Evolutionary conservation across 1,140 invertebrate species (phyloP).

Genomic region (Callitettix versicolor): DNA sequence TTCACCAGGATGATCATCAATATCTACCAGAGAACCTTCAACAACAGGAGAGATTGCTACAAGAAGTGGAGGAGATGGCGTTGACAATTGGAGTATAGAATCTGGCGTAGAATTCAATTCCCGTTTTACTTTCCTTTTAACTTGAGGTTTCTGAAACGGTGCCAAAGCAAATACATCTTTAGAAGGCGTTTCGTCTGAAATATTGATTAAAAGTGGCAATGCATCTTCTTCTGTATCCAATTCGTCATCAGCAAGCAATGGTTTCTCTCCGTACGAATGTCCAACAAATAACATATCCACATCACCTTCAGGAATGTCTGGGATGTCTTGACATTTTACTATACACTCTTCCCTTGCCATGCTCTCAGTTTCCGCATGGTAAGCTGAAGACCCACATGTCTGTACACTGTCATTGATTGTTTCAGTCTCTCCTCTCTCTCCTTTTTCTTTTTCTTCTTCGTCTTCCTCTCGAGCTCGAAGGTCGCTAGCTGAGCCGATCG

Average conservation of each 20-base stretch:
- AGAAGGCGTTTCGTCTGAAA: slow-evolving; percentile 20
- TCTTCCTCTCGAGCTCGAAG: slow-evolving; percentile 49
- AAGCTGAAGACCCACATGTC: slow-evolving; percentile 55
- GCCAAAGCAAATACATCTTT: slow-evolving; percentile 63
- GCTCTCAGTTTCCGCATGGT: slow-evolving; percentile 60
- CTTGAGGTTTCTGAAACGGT: slow-evolving; percentile 49
- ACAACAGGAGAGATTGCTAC: slow-evolving; percentile 18
- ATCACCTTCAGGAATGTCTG: slow-evolving; percentile 22
- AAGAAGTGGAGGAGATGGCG: slow-evolving; percentile 11
- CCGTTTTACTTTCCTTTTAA: slow-evolving; percentile 28
- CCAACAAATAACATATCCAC: slow-evolving; percentile 50
- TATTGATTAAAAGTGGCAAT: slow-evolving; percentile 29
- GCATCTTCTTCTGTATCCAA: slow-evolving; percentile 50
- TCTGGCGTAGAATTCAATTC: slow-evolving; percentile 23
- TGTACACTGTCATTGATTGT: slow-evolving; percentile 54
- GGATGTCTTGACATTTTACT: slow-evolving; percentile 18
- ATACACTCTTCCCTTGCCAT: slow-evolving; percentile 27
- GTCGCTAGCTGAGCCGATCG: slow-evolving; percentile 64
- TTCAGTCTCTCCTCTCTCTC: slow-evolving; percentile 35
- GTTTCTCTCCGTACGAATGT: slow-evolving; percentile 68
- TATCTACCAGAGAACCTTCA: slow-evolving; percentile 19
- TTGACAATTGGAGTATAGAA: slow-evolving; percentile 19
- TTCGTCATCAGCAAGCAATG: slow-evolving; percentile 67
- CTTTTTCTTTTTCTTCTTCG: slow-evolving; percentile 36
- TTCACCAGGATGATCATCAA: slow-evolving; percentile 9